Conservation (phyloP, 2,888 invertebrate species). For the Gandaritis pyraliata region DNA sequence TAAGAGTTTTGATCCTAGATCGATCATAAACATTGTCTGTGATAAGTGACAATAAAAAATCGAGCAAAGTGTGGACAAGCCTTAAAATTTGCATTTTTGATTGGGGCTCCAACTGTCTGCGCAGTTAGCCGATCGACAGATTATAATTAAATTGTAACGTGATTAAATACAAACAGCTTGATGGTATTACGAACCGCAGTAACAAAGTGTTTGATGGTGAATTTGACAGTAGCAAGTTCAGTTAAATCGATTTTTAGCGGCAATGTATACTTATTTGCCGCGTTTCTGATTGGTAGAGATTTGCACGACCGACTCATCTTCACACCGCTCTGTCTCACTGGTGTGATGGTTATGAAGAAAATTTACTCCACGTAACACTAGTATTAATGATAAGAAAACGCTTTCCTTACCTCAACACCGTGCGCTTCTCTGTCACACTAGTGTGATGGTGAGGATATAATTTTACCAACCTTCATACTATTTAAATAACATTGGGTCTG, state of each 20-base stretch:
- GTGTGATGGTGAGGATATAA: too few relatives aligned
- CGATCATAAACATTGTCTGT: not conserved
- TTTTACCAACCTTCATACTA: too few relatives aligned
- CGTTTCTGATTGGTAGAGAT: not conserved
- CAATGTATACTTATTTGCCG: not conserved
- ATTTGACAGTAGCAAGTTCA: not conserved
- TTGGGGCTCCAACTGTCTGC: conserved; percentile 64
- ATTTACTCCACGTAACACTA: too few relatives aligned
- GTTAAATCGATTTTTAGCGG: not conserved
- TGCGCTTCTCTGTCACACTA: too few relatives aligned
- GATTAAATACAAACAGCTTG: conserved; percentile 48
- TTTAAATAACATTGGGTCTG: too few relatives aligned
- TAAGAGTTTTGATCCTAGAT: too few relatives aligned
- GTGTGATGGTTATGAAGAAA: too few relatives aligned
- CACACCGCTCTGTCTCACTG: too few relatives aligned
- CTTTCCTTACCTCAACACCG: too few relatives aligned
- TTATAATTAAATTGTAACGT: conserved; percentile 62
- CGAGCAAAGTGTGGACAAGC: conserved; percentile 2
- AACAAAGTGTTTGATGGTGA: conserved; percentile 9
- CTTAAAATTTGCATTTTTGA: conserved; percentile 77
- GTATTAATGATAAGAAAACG: too few relatives aligned
- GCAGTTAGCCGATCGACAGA: conserved; percentile 61
- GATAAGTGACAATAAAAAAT: conserved; percentile 38
- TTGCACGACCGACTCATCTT: too few relatives aligned
- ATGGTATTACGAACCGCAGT: conserved; percentile 26